Conservation (phyloP, 2,113 vertebrate genomes). For the Phrynosoma platyrhinos region DNA sequence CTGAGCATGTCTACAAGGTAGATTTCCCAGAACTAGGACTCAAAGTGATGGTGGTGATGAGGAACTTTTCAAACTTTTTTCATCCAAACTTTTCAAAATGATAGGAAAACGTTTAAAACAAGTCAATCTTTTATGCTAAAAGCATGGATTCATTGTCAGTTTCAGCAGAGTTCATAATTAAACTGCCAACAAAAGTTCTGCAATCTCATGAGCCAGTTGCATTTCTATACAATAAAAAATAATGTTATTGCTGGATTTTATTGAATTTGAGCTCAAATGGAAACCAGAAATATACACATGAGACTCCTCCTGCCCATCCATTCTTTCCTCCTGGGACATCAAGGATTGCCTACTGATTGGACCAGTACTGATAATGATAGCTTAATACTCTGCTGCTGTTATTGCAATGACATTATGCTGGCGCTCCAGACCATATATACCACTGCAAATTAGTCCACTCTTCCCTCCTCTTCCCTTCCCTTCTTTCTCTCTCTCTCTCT, state of each 20-base stretch:
- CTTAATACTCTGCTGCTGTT: conserved; percentile 57
- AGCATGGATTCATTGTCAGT: not conserved
- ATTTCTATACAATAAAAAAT: conserved; percentile 13
- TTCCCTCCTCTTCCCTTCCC: not conserved
- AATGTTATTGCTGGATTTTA: conserved; percentile 32
- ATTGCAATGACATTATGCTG: not conserved
- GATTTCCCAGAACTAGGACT: too few species aligned
- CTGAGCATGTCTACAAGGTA: not conserved
- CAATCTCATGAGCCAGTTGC: conserved; percentile 11
- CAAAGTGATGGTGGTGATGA: too few species aligned
- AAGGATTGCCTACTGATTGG: not conserved
- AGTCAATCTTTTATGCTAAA: not conserved
- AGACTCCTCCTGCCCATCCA: not conserved
- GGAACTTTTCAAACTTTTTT: too few species aligned
- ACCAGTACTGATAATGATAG: not conserved
- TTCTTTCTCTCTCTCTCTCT: not conserved
- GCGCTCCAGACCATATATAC: not conserved
- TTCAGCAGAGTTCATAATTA: conserved; percentile 31
- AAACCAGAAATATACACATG: not conserved
- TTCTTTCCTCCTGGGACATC: not conserved
- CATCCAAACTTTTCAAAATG: not conserved
- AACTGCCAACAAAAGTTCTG: not conserved
- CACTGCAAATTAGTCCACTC: not conserved
- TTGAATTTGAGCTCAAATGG: conserved; percentile 29
- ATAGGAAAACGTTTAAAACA: not conserved